Percentiles rank a stretch among this genome's conserved stretches.
phyloP scores from a whole-genome alignment of 1,140 invertebrate genomes.

The Drosophila kurseongensis region DNA sequence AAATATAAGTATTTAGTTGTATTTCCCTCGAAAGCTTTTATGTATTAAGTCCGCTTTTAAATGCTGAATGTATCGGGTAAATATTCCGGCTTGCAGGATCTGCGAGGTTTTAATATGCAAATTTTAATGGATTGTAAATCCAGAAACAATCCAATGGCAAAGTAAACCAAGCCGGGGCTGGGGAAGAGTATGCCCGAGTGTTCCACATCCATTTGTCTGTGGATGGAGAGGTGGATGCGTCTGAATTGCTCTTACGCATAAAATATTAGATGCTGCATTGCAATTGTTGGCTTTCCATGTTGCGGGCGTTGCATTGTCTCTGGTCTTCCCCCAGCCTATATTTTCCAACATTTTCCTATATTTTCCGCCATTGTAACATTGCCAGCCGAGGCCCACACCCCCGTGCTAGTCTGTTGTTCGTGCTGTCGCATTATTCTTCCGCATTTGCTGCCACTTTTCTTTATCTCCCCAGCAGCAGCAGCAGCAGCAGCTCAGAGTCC shows the following conservation, averaged over 20 bases:
- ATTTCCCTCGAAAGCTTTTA: conserved; percentile 1
- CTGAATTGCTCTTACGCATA: conserved; percentile 71
- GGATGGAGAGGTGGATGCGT: conserved; percentile 7
- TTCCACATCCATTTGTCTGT: conserved; percentile 40
- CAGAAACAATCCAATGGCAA: conserved; percentile 25
- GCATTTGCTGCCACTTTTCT: conserved; percentile 82
- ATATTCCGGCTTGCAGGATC: conserved; percentile 6
- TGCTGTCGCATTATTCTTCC: conserved; percentile 83
- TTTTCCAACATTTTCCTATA: conserved; percentile 16
- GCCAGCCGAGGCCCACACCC: conserved; percentile 1
- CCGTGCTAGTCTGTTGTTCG: conserved; percentile 64
- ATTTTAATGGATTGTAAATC: conserved; percentile 39
- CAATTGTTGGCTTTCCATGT: conserved; percentile 71
- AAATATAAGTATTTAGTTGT: background rate
- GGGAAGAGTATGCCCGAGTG: conserved; percentile 22
- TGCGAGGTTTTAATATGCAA: conserved; percentile 27
- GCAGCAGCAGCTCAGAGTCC: conserved; percentile 21
- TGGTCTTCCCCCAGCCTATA: conserved; percentile 21
- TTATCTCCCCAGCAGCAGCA: conserved; percentile 59
- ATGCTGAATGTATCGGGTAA: background rate
- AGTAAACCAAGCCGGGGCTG: conserved; percentile 6
- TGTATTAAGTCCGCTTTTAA: conserved; percentile 19
- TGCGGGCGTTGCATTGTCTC: conserved; percentile 77
- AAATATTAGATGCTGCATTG: conserved; percentile 80
- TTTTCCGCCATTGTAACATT: conserved; percentile 67